Evolutionary conservation across 2,113 vertebrate genomes (phyloP).

Genomic region (Poeciliopsis retropinna): DNA sequence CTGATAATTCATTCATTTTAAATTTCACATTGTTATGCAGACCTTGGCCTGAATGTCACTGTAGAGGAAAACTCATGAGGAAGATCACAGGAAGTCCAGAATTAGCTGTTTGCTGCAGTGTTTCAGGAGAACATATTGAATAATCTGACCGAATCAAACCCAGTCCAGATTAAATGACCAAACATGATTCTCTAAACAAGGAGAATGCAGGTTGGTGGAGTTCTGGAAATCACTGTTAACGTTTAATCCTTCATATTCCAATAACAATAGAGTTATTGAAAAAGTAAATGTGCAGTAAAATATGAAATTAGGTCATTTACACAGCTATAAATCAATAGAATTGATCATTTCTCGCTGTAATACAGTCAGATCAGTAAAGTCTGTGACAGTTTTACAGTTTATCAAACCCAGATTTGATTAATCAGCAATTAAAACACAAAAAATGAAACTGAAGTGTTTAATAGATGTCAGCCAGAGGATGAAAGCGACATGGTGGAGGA

Average conservation of each 20-base stretch:
- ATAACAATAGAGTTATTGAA: no score
- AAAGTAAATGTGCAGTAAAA: background rate
- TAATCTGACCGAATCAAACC: background rate
- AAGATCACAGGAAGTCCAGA: constrained; percentile 13
- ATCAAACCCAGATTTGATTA: background rate
- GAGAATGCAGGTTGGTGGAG: no score
- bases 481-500: constrained; percentile 8
- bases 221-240: no score
- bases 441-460: constrained; percentile 19
- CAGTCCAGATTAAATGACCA: no score
- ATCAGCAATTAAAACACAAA: constrained; percentile 16
- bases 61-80: background rate
- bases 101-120: constrained; percentile 3
- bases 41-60: constrained; percentile 18
- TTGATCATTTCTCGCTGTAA: background rate
- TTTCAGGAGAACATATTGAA: constrained; percentile 1
- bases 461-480: constrained; percentile 7
- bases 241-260: no score
- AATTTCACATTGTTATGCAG: constrained; percentile 16
- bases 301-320: no score
- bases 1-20: constrained; percentile 13
- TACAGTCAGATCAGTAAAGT: background rate
- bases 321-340: background rate
- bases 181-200: background rate
- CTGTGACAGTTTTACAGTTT: background rate